Conservation (phyloP, 2,797 vertebrate genomes). For the Vespertilio murinus region DNA sequence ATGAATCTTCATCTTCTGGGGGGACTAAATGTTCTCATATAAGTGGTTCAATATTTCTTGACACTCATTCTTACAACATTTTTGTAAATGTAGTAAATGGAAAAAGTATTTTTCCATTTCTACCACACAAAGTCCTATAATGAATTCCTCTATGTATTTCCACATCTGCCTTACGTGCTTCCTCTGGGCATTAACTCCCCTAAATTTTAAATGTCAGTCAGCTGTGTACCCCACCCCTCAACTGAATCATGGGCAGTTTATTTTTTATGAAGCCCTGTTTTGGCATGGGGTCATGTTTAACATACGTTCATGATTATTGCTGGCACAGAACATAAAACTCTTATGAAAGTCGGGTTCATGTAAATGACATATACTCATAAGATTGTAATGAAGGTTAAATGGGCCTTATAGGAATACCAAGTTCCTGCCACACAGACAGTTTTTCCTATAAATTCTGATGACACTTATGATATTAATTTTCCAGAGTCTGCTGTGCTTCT, state of each 20-base stretch:
- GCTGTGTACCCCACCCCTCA: neutral
- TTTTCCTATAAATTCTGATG: neutral
- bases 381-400: neutral
- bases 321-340: neutral
- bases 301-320: slow-evolving; percentile 47
- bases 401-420: neutral
- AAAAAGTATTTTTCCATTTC: neutral
- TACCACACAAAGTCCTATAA: neutral
- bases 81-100: slow-evolving; percentile 3
- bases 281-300: neutral
- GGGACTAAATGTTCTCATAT: neutral
- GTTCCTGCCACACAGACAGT: neutral
- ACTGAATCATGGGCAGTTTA: neutral
- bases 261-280: slow-evolving; percentile 38
- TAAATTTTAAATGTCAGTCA: slow-evolving; percentile 46
- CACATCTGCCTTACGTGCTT: slow-evolving; percentile 9
- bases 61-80: slow-evolving; percentile 5
- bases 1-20: slow-evolving; percentile 11
- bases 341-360: neutral
- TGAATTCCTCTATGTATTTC: slow-evolving; percentile 35
- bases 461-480: neutral
- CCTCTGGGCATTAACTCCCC: slow-evolving; percentile 18
- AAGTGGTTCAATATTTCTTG: neutral
- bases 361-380: neutral
- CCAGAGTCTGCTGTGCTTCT: neutral